Percentiles rank a stretch among this genome's conserved stretches.
phyloP scores from a whole-genome alignment of 1,140 invertebrate species.

The Atta cephalotes region DNA sequence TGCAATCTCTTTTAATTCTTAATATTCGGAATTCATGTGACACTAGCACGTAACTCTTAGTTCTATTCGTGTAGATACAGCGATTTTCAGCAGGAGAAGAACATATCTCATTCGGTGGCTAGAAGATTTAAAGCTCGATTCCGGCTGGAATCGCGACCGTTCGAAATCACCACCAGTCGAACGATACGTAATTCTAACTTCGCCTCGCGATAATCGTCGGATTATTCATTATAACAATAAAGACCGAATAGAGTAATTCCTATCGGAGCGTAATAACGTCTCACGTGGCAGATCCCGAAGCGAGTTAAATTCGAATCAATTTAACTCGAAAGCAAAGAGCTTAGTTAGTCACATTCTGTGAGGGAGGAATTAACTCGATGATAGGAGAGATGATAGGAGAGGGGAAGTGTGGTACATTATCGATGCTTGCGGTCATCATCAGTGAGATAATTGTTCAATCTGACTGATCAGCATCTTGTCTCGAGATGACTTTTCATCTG shows the following conservation, averaged over 20 bases:
- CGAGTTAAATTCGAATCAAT: slow-evolving; percentile 49
- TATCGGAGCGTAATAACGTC: slow-evolving; percentile 45
- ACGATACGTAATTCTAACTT: slow-evolving; percentile 32
- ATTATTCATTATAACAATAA: slow-evolving; percentile 44
- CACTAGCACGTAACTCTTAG: neutral
- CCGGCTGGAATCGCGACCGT: slow-evolving; percentile 24
- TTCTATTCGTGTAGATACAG: slow-evolving; percentile 4
- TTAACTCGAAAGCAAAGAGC: slow-evolving; percentile 58
- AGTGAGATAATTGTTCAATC: neutral
- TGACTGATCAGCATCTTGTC: slow-evolving; percentile 35
- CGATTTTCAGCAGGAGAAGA: neutral
- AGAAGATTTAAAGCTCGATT: slow-evolving; percentile 38
- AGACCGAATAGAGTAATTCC: slow-evolving; percentile 40
- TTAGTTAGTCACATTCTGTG: slow-evolving; percentile 58
- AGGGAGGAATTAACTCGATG: slow-evolving; percentile 35
- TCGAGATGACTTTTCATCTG: neutral
- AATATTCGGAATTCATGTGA: slow-evolving; percentile 2
- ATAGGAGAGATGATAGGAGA: neutral
- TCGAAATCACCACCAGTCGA: neutral
- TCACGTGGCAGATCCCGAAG: slow-evolving; percentile 3
- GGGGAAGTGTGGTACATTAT: slow-evolving; percentile 10
- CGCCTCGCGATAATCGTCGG: slow-evolving; percentile 28
- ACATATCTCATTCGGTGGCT: slow-evolving; percentile 18
- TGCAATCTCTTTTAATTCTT: neutral
- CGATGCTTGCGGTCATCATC: slow-evolving; percentile 12